phyloP scores from a whole-genome alignment of 2,113 vertebrate species.

The Telmatochromis brachygnathus region DNA sequence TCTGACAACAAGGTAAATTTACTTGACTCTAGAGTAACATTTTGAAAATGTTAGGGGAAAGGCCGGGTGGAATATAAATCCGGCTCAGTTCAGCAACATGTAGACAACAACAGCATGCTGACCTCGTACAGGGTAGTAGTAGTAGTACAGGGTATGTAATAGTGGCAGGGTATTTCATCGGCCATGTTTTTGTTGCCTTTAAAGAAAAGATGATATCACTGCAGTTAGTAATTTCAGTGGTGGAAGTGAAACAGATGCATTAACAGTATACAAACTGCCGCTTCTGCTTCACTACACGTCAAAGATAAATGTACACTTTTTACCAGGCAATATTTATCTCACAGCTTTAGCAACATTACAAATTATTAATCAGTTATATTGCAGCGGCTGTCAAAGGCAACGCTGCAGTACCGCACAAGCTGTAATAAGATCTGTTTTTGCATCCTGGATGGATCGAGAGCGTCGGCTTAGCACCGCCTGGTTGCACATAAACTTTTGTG shows the following conservation, averaged over 20 bases:
- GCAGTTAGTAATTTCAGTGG: background rate
- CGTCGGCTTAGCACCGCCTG: background rate
- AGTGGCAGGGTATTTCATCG: background rate
- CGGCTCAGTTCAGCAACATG: background rate
- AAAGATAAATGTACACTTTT: background rate
- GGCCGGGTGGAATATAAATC: background rate
- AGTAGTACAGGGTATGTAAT: background rate
- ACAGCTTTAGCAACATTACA: background rate
- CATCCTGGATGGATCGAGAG: background rate
- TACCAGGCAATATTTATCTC: background rate
- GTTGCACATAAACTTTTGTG: background rate
- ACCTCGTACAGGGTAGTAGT: background rate
- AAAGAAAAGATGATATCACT: background rate
- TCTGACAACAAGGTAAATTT: constrained; percentile 46
- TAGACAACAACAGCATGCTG: background rate
- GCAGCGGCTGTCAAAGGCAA: background rate
- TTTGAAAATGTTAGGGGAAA: background rate
- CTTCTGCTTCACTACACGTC: background rate
- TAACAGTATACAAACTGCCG: background rate
- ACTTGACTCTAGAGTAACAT: constrained; percentile 15
- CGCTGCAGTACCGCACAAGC: background rate
- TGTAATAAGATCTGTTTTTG: background rate
- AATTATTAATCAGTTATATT: background rate
- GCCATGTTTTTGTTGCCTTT: background rate
- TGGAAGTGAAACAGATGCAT: background rate